Conservation (phyloP, 2,888 invertebrate genomes). For the Leptinotarsa haldemani region DNA sequence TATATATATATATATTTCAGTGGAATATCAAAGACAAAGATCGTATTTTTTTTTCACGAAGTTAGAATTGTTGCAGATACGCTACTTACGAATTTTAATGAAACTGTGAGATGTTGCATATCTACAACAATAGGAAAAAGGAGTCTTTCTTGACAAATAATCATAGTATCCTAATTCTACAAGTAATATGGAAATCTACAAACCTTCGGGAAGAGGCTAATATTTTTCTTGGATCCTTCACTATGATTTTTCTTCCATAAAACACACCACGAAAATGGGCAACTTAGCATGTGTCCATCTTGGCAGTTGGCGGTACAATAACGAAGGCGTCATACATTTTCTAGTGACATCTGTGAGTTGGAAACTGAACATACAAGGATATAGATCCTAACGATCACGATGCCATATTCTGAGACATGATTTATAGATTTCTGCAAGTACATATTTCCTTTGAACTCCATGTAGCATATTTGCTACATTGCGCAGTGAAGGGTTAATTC, state of each 20-base stretch:
- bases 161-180: neutral
- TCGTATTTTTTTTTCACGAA: constrained; percentile 1
- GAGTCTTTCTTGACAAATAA: constrained; percentile 1
- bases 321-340: constrained; percentile 1
- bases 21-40: constrained; percentile 1
- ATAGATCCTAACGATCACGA: constrained; percentile 9
- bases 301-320: constrained; percentile 1
- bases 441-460: constrained; percentile 9
- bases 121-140: neutral
- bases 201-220: neutral
- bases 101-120: neutral
- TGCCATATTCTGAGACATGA: constrained; percentile 9
- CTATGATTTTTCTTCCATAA: constrained; percentile 1
- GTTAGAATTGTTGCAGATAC: neutral
- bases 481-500: constrained; percentile 6
- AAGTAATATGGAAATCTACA: constrained; percentile 1
- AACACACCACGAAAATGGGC: constrained; percentile 1
- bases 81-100: constrained; percentile 1
- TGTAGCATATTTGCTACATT: constrained; percentile 9
- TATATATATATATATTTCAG: neutral
- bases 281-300: constrained; percentile 1
- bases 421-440: constrained; percentile 6
- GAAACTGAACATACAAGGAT: neutral
- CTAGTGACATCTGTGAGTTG: constrained; percentile 1
- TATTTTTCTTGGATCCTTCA: constrained; percentile 1